Conservation (phyloP, 1,140 invertebrate genomes). For the Neotoxoptera formosana region DNA sequence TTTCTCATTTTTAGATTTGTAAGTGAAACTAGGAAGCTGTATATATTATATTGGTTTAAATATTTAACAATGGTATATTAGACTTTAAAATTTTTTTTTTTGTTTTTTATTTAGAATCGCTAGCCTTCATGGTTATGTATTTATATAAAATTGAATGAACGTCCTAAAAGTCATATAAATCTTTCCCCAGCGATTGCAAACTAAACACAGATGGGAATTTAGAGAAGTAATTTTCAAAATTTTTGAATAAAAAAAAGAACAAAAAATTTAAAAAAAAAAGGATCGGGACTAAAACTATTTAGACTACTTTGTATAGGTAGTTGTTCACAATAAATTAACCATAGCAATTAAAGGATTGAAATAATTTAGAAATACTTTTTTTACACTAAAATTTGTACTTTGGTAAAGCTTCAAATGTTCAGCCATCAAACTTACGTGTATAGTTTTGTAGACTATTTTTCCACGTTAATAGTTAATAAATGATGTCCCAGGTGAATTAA, state of each 20-base stretch:
- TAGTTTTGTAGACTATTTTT: background rate
- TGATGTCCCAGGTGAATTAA: background rate
- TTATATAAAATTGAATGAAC: background rate
- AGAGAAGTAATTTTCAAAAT: background rate
- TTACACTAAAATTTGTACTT: background rate
- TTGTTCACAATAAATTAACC: background rate
- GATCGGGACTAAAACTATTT: background rate
- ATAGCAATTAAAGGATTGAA: background rate
- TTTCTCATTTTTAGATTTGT: background rate
- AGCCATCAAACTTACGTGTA: background rate
- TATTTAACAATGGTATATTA: background rate
- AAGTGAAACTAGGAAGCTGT: background rate
- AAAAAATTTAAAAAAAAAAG: background rate
- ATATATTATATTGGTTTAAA: background rate
- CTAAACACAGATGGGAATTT: background rate
- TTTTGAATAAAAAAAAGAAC: background rate
- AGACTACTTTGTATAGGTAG: no score
- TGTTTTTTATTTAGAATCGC: background rate
- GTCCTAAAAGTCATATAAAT: background rate
- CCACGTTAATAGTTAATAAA: conserved; percentile 10
- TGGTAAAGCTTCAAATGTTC: background rate
- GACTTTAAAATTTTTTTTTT: background rate
- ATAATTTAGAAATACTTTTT: background rate
- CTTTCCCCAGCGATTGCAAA: background rate
- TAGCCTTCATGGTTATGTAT: background rate